Conservation (phyloP, 2,113 vertebrate genomes). For the Propithecus coquereli region DNA sequence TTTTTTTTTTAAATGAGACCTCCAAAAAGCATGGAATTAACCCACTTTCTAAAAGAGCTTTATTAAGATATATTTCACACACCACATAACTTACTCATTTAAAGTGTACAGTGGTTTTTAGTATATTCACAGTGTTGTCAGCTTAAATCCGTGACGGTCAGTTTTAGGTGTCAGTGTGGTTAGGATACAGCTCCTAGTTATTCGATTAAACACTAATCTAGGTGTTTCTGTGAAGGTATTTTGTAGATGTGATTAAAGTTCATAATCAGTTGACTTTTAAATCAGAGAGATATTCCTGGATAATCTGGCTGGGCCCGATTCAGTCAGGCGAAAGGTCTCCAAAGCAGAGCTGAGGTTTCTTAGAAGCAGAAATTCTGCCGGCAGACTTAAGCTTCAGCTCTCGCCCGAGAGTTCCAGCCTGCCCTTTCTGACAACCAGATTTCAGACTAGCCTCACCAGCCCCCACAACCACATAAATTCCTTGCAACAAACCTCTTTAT, state of each 20-base stretch:
- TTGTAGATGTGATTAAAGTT: slow-evolving; percentile 9
- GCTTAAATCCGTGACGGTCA: not conserved
- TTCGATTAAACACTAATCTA: not conserved
- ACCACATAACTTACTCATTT: not conserved
- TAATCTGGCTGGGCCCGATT: not conserved
- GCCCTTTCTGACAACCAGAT: not conserved
- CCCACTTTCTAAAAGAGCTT: not conserved
- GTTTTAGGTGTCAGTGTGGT: not conserved
- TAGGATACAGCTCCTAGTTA: not conserved
- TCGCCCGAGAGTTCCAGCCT: not conserved
- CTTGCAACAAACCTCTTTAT: not conserved
- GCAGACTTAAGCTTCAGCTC: not conserved
- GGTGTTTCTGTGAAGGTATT: not conserved
- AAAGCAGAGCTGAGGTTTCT: not conserved
- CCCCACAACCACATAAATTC: not conserved
- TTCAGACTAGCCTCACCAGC: not conserved
- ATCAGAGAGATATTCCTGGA: not conserved
- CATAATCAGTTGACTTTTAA: slow-evolving; percentile 3
- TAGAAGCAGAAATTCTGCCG: not conserved
- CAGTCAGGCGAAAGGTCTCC: not conserved
- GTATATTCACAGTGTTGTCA: not conserved
- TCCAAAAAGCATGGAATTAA: not conserved
- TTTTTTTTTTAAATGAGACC: not conserved
- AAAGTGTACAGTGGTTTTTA: not conserved
- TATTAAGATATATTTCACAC: slow-evolving; percentile 37